Conservation (phyloP, 2,888 invertebrate genomes). For the Hipparchia semele region DNA sequence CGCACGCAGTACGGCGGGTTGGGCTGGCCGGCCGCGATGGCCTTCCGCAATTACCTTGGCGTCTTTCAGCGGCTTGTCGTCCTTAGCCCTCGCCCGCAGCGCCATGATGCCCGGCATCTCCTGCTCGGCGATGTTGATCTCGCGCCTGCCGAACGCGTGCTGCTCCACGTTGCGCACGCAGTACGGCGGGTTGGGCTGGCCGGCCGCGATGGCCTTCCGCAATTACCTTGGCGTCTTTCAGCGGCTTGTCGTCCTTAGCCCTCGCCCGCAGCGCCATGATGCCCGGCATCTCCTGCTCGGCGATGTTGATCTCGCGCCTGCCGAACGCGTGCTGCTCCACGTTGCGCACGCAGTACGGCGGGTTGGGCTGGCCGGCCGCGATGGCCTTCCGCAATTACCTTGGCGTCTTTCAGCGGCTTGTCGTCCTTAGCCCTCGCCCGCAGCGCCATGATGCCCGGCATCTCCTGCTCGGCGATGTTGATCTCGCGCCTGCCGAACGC, state of each 20-base stretch:
- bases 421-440: slow-evolving; percentile 96
- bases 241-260: slow-evolving; percentile 96
- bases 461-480: slow-evolving; percentile 99
- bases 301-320: slow-evolving; percentile 97
- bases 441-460: slow-evolving; percentile 98
- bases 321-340: slow-evolving; percentile 97
- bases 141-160: slow-evolving; percentile 95
- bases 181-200: slow-evolving; percentile 87
- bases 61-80: slow-evolving; percentile 97
- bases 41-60: slow-evolving; percentile 89
- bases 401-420: slow-evolving; percentile 97
- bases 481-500: slow-evolving; percentile 98
- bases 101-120: slow-evolving; percentile 99
- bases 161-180: slow-evolving; percentile 97
- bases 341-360: slow-evolving; percentile 97
- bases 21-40: no score
- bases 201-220: no score
- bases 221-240: slow-evolving; percentile 93
- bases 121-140: slow-evolving; percentile 99
- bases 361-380: slow-evolving; percentile 63
- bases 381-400: no score
- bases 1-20: slow-evolving; percentile 96
- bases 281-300: slow-evolving; percentile 99
- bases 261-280: slow-evolving; percentile 97
- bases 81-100: slow-evolving; percentile 93